Evolutionary conservation across 1,140 invertebrate species (phyloP).

Genomic region (Megathymus violae): DNA sequence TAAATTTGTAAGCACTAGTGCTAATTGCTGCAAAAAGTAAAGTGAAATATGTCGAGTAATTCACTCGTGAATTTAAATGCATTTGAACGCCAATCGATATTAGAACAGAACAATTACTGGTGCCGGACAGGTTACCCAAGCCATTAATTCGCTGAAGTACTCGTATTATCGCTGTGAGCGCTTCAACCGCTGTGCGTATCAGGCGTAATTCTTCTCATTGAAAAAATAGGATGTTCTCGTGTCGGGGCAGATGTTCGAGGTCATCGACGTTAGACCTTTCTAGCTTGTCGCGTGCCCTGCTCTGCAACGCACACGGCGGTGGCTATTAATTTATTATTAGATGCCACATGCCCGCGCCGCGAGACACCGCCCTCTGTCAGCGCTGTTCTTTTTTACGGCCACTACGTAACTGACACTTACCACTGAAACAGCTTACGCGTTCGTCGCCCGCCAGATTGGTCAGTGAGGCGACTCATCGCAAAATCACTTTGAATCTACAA

Average conservation of each 20-base stretch:
- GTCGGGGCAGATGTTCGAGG: constrained; percentile 58
- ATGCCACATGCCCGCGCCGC: constrained; percentile 9
- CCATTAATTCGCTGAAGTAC: constrained; percentile 16
- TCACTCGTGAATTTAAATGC: constrained; percentile 18
- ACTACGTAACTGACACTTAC: constrained; percentile 36
- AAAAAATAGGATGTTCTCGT: constrained; percentile 35
- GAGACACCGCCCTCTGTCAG: constrained; percentile 19
- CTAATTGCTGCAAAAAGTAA: constrained; percentile 27
- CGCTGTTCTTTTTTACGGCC: constrained; percentile 30
- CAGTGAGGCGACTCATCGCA: too few relatives aligned
- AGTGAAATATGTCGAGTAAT: not conserved
- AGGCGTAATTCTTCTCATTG: constrained; percentile 22
- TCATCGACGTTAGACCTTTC: constrained; percentile 74
- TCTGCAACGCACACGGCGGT: constrained; percentile 6
- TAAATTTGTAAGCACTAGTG: constrained; percentile 10
- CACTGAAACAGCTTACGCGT: constrained; percentile 22
- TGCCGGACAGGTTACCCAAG: constrained; percentile 17
- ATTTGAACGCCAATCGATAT: constrained; percentile 23
- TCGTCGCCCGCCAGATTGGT: too few relatives aligned
- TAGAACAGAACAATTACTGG: constrained; percentile 25
- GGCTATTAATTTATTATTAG: constrained; percentile 34
- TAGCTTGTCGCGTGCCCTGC: constrained; percentile 43
- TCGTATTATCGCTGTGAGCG: not conserved
- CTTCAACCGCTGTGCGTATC: constrained; percentile 12
- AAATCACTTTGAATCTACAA: too few relatives aligned